Evolutionary conservation across 1,140 invertebrate species (phyloP), one percentile per base, ranked within the genome.

Genomic region (Dryas iulia): DNA sequence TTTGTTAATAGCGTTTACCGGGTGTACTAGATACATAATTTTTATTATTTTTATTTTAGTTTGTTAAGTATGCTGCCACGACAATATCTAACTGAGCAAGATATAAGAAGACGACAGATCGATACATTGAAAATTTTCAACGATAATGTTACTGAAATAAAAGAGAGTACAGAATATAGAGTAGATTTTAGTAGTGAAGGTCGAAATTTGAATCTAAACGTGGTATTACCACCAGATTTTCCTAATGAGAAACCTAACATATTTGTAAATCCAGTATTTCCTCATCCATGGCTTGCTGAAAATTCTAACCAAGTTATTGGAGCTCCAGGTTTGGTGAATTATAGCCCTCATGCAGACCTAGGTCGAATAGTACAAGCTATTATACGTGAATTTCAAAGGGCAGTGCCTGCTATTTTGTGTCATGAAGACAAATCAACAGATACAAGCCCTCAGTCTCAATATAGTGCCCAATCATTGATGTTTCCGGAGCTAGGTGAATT

Each of bases 331-430:
- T 82, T 96, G 47, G 72, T 96, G 26, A 96, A 96, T 91, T 96
- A 95, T 81, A 95, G 95, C 64, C 88, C 94, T 47, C 95, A 96
- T 86, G 96, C 95, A 47, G 96, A 96, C 91, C 92, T 96, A 64
- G 96, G 96, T 18, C 92, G 95, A 66, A 94, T 96, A 33, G 96
- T 96, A 1, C 95, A 96, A 85, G 95, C 94, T 10, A 95, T 96
- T 39, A 95, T 96, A 65, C 89, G 96, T 77, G 96, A 96, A 85
- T 96, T 96, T 74, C 94, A 95, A 83, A 93, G 94, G 78, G 94
- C 93, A 0, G 69, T 84, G 6, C 84, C 83, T 8, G 84, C 72
- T 71, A 47, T 87, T 0, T 24, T 67, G 5, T 69, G 56, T 60
- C 72, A 77, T 10, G 78, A 83, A 14, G 80, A 80, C n/a, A 82